Evolutionary conservation across 2,888 invertebrate genomes (phyloP), one percentile per base, ranked within the genome.

Genomic region (Melanostoma mellinum): DNA sequence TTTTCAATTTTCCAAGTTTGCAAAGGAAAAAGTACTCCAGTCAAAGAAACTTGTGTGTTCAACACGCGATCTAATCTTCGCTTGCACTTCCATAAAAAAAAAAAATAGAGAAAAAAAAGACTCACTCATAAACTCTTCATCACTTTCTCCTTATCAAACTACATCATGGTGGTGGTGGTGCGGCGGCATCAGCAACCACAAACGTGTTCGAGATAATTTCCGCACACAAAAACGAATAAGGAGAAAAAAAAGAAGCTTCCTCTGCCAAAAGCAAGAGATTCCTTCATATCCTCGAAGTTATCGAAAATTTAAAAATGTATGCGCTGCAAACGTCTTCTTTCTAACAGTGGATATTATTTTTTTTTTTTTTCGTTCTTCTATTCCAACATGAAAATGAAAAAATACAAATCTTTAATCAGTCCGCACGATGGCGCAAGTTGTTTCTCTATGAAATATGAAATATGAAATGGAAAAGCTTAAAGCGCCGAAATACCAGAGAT

Each of bases 261-360:
- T 58, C 46, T 20, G 44, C 50, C 33, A 48, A 10, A 52, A 36
- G 10, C 40, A 36, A 61, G 38, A 53, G 60, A 74, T 52, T 60
- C 69, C 32, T 48, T 67, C 33, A 73, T 68, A 69, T 78, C 74
- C 73, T 84, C 46, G 36, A 63, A 71, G 74, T 74, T 78, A 84
- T 84, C 69, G 82, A 84, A 84, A 78, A 58, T 84, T 84, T 84
- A 78, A 84, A 84, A 74, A 74, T 84, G 82, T 78, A 78, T 78
- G 67, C 52, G n/a, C 20, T 67, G 50, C 68, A 60, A 73, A 61
- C 30, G 42, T 44, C 35, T 48, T 55, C n/a, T 33, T 32, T 9
- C 9, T 20, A 20, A 20, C 20, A 20, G 48, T 33, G 20, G 10
- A n/a, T 30, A 40, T 60, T 36, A 40, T 72, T 48, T 60, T 38